Conservation (phyloP, 2,888 invertebrate genomes). For the Argyresthia goedartella region DNA sequence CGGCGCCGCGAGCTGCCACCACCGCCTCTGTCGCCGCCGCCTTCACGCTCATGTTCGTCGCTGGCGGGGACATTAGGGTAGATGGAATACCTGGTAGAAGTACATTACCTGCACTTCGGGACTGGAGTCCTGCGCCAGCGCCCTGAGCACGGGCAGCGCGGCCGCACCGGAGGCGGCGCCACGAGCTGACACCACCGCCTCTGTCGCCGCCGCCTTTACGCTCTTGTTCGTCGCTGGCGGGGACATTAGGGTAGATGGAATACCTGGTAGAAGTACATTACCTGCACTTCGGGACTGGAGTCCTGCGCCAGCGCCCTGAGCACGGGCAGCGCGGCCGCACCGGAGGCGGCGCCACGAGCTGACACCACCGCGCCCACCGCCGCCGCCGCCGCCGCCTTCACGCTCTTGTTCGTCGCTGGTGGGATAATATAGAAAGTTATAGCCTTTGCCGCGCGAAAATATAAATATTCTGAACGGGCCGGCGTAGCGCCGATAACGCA, state of each 20-base stretch:
- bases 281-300: constrained; percentile 93
- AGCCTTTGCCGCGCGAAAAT: too few species aligned
- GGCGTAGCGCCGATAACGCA: too few species aligned
- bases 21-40: neutral
- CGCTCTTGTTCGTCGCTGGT: constrained; percentile 26
- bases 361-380: constrained; percentile 87
- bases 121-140: too few species aligned
- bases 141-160: neutral
- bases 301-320: constrained; percentile 95
- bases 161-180: neutral
- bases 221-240: neutral
- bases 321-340: constrained; percentile 96
- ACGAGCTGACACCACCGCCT: neutral
- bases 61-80: too few species aligned
- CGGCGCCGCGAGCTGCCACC: neutral
- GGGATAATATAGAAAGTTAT: constrained; percentile 18
- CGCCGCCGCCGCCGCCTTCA: constrained; percentile 67
- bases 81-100: too few species aligned
- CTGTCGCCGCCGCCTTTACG: neutral
- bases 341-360: constrained; percentile 86
- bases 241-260: too few species aligned
- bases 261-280: too few species aligned
- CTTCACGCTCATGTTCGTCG: neutral
- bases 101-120: too few species aligned
- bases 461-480: too few species aligned